Conservation (phyloP, 2,888 invertebrate species). For the Caenorhabditis wallacei region DNA sequence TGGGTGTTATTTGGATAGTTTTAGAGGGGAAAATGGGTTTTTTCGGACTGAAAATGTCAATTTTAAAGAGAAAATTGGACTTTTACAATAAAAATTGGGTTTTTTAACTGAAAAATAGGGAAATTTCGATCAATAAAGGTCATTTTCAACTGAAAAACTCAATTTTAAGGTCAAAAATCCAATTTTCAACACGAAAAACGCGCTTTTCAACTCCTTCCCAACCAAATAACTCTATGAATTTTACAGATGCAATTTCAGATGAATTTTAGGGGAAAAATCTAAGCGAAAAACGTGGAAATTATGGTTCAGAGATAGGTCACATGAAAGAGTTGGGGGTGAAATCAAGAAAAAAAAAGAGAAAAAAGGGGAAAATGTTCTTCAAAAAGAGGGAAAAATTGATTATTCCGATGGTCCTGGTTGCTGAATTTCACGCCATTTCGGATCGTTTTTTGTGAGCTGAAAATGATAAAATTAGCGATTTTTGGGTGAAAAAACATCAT, state of each 20-base stretch:
- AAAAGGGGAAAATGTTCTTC: no score
- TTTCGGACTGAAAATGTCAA: neutral
- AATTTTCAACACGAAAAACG: no score
- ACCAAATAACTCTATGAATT: neutral
- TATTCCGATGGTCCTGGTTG: slow-evolving; percentile 35
- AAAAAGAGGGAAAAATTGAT: neutral
- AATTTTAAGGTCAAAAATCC: no score
- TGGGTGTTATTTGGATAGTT: no score
- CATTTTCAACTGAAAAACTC: no score
- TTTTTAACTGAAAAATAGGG: neutral
- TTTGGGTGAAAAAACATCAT: neutral
- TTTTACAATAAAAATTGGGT: neutral
- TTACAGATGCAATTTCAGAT: neutral
- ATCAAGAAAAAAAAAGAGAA: neutral
- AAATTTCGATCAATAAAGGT: no score
- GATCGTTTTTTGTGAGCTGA: slow-evolving; percentile 53
- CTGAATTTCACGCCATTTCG: slow-evolving; percentile 39
- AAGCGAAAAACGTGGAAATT: neutral
- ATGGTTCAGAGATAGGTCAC: slow-evolving; percentile 16
- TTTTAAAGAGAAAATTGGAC: neutral
- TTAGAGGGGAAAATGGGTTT: neutral
- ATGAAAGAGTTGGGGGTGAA: neutral
- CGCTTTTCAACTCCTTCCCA: no score
- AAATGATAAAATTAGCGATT: slow-evolving; percentile 17
- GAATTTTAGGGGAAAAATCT: neutral